Percentiles rank a stretch among this genome's conserved stretches.
Conservation (phyloP, 1,140 invertebrate species). For the Nomia melanderi region DNA sequence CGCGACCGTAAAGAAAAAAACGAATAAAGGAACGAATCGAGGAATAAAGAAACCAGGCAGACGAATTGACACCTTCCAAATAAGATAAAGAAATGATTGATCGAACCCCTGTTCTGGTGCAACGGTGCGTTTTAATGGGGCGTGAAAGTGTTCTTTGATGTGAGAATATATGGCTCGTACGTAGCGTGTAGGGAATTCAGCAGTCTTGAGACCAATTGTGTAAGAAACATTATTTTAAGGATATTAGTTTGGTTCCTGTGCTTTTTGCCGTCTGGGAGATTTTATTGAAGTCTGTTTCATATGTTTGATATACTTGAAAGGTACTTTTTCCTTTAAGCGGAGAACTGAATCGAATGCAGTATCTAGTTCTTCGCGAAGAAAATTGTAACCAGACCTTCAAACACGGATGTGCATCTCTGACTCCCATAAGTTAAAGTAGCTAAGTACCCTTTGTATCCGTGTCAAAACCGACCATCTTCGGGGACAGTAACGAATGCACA, state of each 20-base stretch:
- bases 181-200: too few species aligned
- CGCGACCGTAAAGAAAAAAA: too few species aligned
- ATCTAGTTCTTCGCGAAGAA: not conserved
- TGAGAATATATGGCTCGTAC: not conserved
- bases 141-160: not conserved
- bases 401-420: not conserved
- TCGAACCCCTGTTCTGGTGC: not conserved
- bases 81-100: constrained; percentile 1
- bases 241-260: too few species aligned
- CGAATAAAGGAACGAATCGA: not conserved
- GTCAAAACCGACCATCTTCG: not conserved
- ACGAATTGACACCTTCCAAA: too few species aligned
- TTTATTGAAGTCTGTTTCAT: too few species aligned
- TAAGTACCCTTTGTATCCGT: not conserved
- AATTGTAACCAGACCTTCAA: not conserved
- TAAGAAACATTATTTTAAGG: too few species aligned
- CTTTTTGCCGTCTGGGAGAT: too few species aligned
- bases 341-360: not conserved
- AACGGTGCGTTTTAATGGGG: not conserved
- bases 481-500: not conserved
- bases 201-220: not conserved
- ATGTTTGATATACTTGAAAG: too few species aligned
- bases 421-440: constrained; percentile 16
- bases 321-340: not conserved
- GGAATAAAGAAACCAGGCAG: not conserved